A percentile compares a stretch with the other conserved stretches of the same genome.
These are phyloP conservation scores for Hylaeus anthracinus DNA, from an alignment of 1,140 invertebrate species.

Conservation along the genomic window DNA sequence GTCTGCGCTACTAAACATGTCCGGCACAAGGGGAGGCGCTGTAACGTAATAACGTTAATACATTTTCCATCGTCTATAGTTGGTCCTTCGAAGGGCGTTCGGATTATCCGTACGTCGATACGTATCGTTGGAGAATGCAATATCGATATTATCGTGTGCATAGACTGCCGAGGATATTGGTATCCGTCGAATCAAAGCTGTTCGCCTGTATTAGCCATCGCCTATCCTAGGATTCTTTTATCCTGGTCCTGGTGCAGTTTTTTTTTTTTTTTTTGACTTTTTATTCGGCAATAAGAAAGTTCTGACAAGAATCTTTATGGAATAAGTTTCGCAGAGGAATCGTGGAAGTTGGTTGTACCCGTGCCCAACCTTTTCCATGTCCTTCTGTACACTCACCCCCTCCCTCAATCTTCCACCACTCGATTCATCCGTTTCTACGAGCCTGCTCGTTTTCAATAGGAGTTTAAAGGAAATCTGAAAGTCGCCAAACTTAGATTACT, in stretches of 20 bases:
- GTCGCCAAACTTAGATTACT: constrained; percentile 44
- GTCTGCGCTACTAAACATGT: neutral
- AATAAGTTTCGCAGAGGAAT: constrained; percentile 63
- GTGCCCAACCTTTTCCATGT: constrained; percentile 36
- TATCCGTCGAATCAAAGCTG: constrained; percentile 46
- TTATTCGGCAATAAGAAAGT: constrained; percentile 70
- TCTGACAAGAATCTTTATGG: constrained; percentile 69
- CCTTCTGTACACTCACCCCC: neutral
- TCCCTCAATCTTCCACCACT: neutral
- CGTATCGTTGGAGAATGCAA: constrained; percentile 30
- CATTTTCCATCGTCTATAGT: neutral
- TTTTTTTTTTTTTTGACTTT: constrained; percentile 39
- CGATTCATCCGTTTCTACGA: constrained; percentile 12
- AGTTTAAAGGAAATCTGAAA: constrained; percentile 50
- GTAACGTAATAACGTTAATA: constrained; percentile 27
- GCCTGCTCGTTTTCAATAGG: constrained; percentile 35
- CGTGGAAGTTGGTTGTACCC: constrained; percentile 46
- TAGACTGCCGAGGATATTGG: constrained; percentile 21
- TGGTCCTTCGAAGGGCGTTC: neutral
- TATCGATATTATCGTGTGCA: constrained; percentile 43
- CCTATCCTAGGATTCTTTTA: constrained; percentile 20
- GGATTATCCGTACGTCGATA: constrained; percentile 4
- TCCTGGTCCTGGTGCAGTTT: constrained; percentile 25
- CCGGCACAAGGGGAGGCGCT: too few relatives aligned
- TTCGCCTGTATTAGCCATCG: constrained; percentile 48